Evolutionary conservation across 2,797 vertebrate species (phyloP), one percentile per base, ranked within the genome.

Genomic region (Gymnoscopelus microlampas): DNA sequence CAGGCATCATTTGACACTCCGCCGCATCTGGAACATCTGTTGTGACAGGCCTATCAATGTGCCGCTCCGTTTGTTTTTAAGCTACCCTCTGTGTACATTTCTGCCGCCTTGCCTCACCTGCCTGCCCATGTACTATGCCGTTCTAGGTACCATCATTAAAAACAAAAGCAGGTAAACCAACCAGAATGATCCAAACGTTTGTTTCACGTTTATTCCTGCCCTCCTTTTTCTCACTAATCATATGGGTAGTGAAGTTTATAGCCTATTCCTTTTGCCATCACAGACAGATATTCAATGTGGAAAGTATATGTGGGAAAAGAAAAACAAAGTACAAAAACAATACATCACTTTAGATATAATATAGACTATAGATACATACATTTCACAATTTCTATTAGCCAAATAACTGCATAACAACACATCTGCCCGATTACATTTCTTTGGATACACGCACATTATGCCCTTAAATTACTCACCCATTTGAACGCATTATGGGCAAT

Each of bases 1-100:
- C 56, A 88, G 79, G 71, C 78, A 88, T 92, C 84, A 77, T 83
- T 81, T 91, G 86, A 88, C 88, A 88, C 90, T 83, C 71, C 2
- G 66, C 81, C 71, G 84, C 89, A 91, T 89, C 82, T 91, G 89
- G 88, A 91, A 89, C 88, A 86, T 91, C 83, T 94, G 91, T 81
- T 85, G 77, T 81, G 89, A 93, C 90, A 83, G 79, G 83, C 70
- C 78, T 3, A 76, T 80, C 68, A 49, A 66, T 74, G 73, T 54
- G 53, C 32, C 23, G 47, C 76, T 62, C 71, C 56, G 54, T 77
- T 74, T 19, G 26, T 70, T 77, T 76, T 44, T 10, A 44, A 8
- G 9, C 39, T 79, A 79, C 74, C 19, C 71, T 84, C 55, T 64
- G 82, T 71, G 74, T 80, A 63, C 53, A 76, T 79, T 77, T 81